phyloP scores from a whole-genome alignment of 1,140 invertebrate species.

The Ips typographus region DNA sequence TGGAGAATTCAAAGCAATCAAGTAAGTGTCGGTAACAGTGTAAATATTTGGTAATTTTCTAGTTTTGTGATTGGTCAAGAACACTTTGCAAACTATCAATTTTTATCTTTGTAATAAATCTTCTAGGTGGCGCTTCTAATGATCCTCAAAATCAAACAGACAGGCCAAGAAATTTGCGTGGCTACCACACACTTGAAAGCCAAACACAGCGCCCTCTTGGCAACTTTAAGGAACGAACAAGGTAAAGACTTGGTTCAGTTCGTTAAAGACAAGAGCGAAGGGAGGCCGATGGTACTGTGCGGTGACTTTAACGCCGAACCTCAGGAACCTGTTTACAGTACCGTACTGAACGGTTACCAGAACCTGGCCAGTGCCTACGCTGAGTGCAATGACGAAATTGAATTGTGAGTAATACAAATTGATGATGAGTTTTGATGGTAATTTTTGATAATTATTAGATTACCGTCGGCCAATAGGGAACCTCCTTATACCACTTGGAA shows the following conservation, averaged over 20 bases:
- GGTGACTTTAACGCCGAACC: constrained; percentile 83
- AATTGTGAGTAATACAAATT: too few relatives aligned
- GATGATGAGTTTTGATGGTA: constrained; percentile 6
- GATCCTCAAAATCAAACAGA: constrained; percentile 57
- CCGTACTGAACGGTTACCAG: constrained; percentile 57
- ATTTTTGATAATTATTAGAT: constrained; percentile 6
- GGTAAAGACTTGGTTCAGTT: constrained; percentile 71
- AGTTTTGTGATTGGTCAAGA: too few relatives aligned
- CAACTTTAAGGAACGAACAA: constrained; percentile 72
- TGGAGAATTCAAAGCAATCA: constrained; percentile 73
- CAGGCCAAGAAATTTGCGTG: constrained; percentile 64
- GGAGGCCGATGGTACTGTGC: constrained; percentile 65
- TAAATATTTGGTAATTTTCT: constrained; percentile 13
- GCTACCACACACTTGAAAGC: constrained; percentile 80
- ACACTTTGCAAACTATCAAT: constrained; percentile 5
- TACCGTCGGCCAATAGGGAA: constrained; percentile 57
- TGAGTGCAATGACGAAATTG: constrained; percentile 39
- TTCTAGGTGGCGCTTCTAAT: constrained; percentile 65
- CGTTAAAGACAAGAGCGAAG: constrained; percentile 56
- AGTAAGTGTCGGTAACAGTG: constrained; percentile 50
- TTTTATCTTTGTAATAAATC: background rate
- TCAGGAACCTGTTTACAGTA: constrained; percentile 68
- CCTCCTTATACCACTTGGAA: constrained; percentile 81
- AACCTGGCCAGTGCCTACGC: constrained; percentile 57
- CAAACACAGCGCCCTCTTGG: constrained; percentile 66